A percentile compares a stretch with the other conserved stretches of the same genome.
Evolutionary conservation across 2,113 vertebrate genomes (phyloP).

Genomic region (Anguilla japonica): DNA sequence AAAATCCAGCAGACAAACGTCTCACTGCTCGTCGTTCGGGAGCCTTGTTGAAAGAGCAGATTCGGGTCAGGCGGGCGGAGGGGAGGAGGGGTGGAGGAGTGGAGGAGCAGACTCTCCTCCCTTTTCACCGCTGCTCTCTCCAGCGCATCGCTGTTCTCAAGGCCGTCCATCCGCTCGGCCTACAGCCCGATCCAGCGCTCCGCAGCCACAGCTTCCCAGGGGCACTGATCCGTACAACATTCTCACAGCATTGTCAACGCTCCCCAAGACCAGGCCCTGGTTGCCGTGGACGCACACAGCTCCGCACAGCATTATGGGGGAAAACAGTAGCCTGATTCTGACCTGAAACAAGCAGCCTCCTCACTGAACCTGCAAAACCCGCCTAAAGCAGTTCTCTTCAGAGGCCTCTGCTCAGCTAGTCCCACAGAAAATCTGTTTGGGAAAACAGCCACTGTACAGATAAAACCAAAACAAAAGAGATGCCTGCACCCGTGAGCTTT

Average conservation of each 20-base stretch:
- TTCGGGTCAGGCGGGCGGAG: not conserved
- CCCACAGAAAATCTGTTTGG: constrained; percentile 11
- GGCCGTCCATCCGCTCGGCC: not conserved
- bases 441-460: constrained; percentile 17
- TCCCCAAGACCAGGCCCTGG: not conserved
- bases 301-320: not conserved
- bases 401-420: constrained; percentile 9
- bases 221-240: not conserved
- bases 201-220: not conserved
- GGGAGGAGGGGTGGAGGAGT: not conserved
- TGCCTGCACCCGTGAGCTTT: constrained; percentile 15
- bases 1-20: constrained; percentile 7
- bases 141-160: not conserved
- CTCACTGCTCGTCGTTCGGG: not conserved
- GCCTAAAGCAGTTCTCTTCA: constrained; percentile 15
- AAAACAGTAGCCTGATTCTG: not conserved
- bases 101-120: not conserved
- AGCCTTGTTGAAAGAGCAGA: not conserved
- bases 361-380: constrained; percentile 23
- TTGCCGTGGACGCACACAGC: not conserved
- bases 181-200: not conserved
- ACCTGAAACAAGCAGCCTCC: not conserved
- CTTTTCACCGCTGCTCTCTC: not conserved
- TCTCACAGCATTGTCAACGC: not conserved
- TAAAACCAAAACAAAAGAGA: constrained; percentile 20